phyloP scores from a whole-genome alignment of 1,140 invertebrate genomes.

The Scylla paramamosain region DNA sequence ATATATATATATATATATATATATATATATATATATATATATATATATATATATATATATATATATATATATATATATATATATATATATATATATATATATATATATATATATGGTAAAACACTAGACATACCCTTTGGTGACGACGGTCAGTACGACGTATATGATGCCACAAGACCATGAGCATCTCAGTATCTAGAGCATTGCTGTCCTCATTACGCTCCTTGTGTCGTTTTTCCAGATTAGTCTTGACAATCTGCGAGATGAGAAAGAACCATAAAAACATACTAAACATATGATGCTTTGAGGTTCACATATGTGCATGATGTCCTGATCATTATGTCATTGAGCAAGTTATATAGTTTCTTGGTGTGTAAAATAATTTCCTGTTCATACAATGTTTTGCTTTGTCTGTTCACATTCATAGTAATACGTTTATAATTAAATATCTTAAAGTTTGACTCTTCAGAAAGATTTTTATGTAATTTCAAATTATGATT shows the following conservation, averaged over 20 bases:
- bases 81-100: constrained; percentile 42
- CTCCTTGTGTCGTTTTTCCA: constrained; percentile 64
- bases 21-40: constrained; percentile 58
- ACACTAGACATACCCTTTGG: constrained; percentile 49
- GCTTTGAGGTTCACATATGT: no score
- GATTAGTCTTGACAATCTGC: constrained; percentile 56
- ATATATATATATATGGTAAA: neutral
- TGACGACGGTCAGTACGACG: constrained; percentile 53
- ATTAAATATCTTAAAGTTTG: no score
- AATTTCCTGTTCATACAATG: no score
- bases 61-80: constrained; percentile 57
- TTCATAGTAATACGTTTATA: no score
- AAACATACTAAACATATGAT: neutral
- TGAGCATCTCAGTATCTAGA: constrained; percentile 62
- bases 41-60: constrained; percentile 63
- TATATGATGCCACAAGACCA: constrained; percentile 70
- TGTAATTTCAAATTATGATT: no score
- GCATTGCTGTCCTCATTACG: constrained; percentile 57
- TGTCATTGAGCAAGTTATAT: no score
- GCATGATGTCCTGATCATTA: no score
- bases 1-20: constrained; percentile 62
- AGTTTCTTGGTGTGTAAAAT: no score
- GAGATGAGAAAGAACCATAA: neutral
- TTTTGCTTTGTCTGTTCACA: no score
- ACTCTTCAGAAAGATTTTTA: no score